Evolutionary conservation across 1,140 invertebrate species (phyloP).

Genomic region (Drosophila ananassae): DNA sequence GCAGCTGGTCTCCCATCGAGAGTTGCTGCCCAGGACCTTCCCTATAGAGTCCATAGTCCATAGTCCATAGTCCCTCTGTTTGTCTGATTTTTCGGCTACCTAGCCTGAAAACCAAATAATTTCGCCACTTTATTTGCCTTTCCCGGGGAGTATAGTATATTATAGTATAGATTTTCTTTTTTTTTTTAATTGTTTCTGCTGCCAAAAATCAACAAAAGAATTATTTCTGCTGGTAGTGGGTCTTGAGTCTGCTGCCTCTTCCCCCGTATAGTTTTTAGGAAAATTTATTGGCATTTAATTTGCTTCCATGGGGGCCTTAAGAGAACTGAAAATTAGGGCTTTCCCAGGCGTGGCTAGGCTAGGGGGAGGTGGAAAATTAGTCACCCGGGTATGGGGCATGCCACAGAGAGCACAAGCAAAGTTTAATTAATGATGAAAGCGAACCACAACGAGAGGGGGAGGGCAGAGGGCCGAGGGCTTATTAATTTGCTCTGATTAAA

Average conservation of each 20-base stretch:
- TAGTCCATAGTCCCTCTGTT: not conserved
- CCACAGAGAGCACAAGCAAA: not conserved
- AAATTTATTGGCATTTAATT: conserved; percentile 75
- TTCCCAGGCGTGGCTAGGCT: too few relatives aligned
- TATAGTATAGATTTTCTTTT: not conserved
- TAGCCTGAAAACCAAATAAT: conserved; percentile 13
- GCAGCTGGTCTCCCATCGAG: conserved; percentile 28
- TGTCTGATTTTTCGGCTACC: not conserved
- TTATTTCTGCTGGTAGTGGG: conserved; percentile 23
- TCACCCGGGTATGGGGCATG: conserved; percentile 14
- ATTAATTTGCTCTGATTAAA: conserved; percentile 51
- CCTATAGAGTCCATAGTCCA: not conserved
- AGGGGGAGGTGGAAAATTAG: conserved; percentile 37
- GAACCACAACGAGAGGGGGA: conserved; percentile 5
- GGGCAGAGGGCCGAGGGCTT: conserved; percentile 8
- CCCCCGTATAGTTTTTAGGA: not conserved
- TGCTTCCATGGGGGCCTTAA: conserved; percentile 48
- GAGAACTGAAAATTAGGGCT: not conserved
- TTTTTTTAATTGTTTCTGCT: conserved; percentile 29
- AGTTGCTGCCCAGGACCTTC: not conserved
- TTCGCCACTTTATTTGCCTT: conserved; percentile 48
- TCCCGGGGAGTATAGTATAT: too few relatives aligned
- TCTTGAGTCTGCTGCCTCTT: too few relatives aligned
- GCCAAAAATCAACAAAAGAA: conserved; percentile 24
- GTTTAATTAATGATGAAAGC: conserved; percentile 35